Conservation (phyloP, 2,797 vertebrate genomes). For the Macropus fuliginosus region DNA sequence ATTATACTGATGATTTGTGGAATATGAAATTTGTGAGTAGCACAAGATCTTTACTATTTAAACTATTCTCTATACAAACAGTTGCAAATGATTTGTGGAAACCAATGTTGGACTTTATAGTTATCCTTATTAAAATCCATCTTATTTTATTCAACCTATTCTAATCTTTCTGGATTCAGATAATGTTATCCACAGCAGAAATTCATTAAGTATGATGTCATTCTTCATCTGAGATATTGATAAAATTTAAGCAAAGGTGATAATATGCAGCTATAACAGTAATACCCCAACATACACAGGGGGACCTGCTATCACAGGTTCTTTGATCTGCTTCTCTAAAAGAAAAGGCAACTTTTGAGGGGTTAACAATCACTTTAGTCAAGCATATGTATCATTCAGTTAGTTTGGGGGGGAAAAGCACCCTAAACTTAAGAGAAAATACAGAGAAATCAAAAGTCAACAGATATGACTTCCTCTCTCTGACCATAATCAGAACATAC, state of each 20-base stretch:
- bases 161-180: background rate
- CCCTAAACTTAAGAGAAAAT: too few relatives aligned
- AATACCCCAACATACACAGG: too few relatives aligned
- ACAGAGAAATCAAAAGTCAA: too few relatives aligned
- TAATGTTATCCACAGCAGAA: background rate
- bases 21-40: background rate
- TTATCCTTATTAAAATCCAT: background rate
- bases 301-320: too few relatives aligned
- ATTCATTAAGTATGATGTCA: background rate
- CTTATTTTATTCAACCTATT: background rate
- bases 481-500: too few relatives aligned
- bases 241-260: background rate
- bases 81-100: background rate
- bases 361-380: too few relatives aligned
- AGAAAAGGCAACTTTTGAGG: too few relatives aligned
- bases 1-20: background rate
- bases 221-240: background rate
- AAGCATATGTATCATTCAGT: too few relatives aligned
- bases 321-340: too few relatives aligned
- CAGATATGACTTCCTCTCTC: too few relatives aligned
- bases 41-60: background rate
- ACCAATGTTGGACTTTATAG: background rate
- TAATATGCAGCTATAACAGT: background rate
- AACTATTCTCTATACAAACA: background rate
- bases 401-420: too few relatives aligned